Percentiles rank a stretch among this genome's conserved stretches.
These are phyloP conservation scores for Alloplasta piceator DNA, from an alignment of 2,888 invertebrate genomes.

Conservation along the genomic window DNA sequence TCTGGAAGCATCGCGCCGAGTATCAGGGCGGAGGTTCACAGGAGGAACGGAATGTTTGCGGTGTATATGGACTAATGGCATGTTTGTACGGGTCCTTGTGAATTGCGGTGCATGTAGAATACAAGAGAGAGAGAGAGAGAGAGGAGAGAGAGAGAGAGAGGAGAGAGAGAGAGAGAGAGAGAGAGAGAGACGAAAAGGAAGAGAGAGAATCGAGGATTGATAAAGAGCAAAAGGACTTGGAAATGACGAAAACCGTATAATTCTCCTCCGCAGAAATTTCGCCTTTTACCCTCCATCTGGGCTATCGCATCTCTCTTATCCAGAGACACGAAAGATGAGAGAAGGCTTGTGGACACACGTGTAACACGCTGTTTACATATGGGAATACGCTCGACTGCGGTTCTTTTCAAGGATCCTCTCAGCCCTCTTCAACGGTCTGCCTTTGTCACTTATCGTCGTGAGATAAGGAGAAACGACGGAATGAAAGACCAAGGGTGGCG, in stretches of 20 bases:
- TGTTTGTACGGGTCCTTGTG: constrained; percentile 31
- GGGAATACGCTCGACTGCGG: background rate
- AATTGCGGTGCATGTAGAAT: background rate
- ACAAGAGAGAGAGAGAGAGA: background rate
- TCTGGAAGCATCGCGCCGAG: constrained; percentile 30
- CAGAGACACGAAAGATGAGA: too few relatives aligned
- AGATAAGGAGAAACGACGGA: constrained; percentile 40
- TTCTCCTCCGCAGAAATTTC: too few relatives aligned
- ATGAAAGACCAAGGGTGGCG: background rate
- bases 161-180: background rate
- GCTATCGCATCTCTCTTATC: too few relatives aligned
- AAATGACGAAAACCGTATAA: too few relatives aligned
- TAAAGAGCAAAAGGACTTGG: background rate
- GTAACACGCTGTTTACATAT: background rate
- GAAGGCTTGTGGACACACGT: background rate
- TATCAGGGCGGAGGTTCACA: background rate
- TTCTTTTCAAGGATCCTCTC: constrained; percentile 9
- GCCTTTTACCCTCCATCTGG: too few relatives aligned
- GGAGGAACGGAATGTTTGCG: constrained; percentile 5
- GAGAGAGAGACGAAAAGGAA: background rate
- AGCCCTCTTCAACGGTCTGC: background rate
- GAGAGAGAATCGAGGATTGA: background rate
- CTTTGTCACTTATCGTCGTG: constrained; percentile 50
- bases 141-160: background rate
- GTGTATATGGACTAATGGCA: constrained; percentile 5